Evolutionary conservation across 2,888 invertebrate species (phyloP).

Genomic region (Melanargia galathea): DNA sequence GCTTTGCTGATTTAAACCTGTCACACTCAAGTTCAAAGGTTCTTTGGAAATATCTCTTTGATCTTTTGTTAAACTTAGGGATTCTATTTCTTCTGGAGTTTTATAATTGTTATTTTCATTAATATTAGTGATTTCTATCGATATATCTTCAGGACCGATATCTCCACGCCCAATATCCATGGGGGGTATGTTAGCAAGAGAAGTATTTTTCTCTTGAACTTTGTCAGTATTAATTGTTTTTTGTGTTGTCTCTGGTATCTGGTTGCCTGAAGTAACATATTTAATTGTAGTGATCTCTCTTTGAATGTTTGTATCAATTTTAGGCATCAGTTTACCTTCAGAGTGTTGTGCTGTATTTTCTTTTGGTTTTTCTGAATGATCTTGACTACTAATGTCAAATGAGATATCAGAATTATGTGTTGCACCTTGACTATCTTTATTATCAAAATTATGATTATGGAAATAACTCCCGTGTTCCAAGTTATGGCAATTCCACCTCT

Average conservation of each 20-base stretch:
- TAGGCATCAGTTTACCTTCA: neutral
- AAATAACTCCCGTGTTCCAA: neutral
- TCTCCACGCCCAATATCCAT: slow-evolving; percentile 54
- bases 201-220: neutral
- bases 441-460: neutral
- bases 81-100: slow-evolving; percentile 49
- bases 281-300: neutral
- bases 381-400: neutral
- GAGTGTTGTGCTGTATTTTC: neutral
- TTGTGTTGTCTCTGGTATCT: neutral
- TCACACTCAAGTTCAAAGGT: slow-evolving; percentile 24
- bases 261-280: neutral
- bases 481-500: neutral
- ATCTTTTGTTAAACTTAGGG: slow-evolving; percentile 45
- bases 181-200: slow-evolving; percentile 27
- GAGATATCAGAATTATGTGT: neutral
- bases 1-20: slow-evolving; percentile 21
- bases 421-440: neutral
- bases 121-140: slow-evolving; percentile 31
- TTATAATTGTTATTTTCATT: slow-evolving; percentile 40
- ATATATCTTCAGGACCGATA: slow-evolving; percentile 51
- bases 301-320: slow-evolving; percentile 4
- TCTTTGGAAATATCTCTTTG: slow-evolving; percentile 17
- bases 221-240: neutral
- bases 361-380: neutral